Conservation (phyloP, 2,888 invertebrate species). For the Rhagonycha fulva region DNA sequence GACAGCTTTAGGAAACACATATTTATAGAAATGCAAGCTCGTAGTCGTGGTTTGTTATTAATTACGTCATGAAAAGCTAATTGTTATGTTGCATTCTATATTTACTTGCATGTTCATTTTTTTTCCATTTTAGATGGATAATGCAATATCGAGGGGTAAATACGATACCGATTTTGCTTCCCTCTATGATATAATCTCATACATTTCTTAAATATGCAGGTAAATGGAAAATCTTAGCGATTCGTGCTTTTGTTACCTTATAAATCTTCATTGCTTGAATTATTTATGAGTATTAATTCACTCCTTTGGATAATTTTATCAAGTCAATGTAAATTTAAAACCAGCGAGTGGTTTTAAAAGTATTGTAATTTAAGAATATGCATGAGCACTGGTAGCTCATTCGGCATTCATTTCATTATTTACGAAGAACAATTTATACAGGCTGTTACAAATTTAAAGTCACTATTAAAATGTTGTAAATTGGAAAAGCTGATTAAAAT, state of each 20-base stretch:
- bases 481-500: not conserved
- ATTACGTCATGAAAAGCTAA: too few relatives aligned
- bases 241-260: not conserved
- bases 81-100: too few relatives aligned
- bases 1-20: too few relatives aligned
- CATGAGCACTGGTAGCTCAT: not conserved
- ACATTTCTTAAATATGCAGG: not conserved
- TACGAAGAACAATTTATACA: not conserved
- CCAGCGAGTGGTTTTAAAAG: not conserved
- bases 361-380: constrained; percentile 2
- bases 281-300: not conserved
- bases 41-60: too few relatives aligned
- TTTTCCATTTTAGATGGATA: too few relatives aligned
- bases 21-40: too few relatives aligned
- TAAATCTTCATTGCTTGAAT: not conserved
- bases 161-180: too few relatives aligned
- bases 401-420: not conserved
- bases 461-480: not conserved
- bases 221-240: not conserved
- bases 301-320: not conserved
- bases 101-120: too few relatives aligned
- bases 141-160: too few relatives aligned
- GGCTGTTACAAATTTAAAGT: not conserved
- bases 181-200: not conserved
- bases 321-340: not conserved